phyloP scores from a whole-genome alignment of 2,113 vertebrate species.

The Tyrannus savana region DNA sequence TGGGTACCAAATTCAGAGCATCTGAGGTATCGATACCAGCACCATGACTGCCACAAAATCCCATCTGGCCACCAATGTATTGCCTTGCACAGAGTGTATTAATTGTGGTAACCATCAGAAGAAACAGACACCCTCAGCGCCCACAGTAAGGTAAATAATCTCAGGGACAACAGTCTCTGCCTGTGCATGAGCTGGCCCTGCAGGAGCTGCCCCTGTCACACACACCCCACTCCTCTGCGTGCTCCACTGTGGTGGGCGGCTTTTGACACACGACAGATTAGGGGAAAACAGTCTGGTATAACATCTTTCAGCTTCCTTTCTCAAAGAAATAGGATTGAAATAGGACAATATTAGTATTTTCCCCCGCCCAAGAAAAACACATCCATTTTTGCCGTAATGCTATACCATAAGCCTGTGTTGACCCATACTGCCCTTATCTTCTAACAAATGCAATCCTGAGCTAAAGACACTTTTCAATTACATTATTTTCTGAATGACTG shows the following conservation, averaged over 20 bases:
- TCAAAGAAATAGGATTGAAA: not conserved
- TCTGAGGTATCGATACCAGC: not conserved
- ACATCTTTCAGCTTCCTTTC: not conserved
- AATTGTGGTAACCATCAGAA: not conserved
- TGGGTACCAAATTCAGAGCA: not conserved
- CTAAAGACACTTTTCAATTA: not conserved
- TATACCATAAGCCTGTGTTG: not conserved
- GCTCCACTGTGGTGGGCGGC: accelerated
- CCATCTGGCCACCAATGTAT: not conserved
- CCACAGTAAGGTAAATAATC: accelerated
- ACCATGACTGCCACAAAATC: not conserved
- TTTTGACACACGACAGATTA: not conserved
- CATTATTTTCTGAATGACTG: not conserved
- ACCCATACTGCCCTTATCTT: not conserved
- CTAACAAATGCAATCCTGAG: not conserved
- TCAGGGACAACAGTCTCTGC: not conserved
- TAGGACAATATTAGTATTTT: not conserved
- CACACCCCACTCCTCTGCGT: accelerated
- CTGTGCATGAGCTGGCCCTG: not conserved
- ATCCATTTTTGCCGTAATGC: not conserved
- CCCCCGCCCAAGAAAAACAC: not conserved
- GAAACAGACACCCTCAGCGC: not conserved
- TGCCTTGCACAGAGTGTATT: not conserved
- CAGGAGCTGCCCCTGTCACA: not conserved
- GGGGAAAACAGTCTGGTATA: not conserved